phyloP scores from a whole-genome alignment of 2,888 invertebrate species.

The Hydrotaea cyrtoneurina region DNA sequence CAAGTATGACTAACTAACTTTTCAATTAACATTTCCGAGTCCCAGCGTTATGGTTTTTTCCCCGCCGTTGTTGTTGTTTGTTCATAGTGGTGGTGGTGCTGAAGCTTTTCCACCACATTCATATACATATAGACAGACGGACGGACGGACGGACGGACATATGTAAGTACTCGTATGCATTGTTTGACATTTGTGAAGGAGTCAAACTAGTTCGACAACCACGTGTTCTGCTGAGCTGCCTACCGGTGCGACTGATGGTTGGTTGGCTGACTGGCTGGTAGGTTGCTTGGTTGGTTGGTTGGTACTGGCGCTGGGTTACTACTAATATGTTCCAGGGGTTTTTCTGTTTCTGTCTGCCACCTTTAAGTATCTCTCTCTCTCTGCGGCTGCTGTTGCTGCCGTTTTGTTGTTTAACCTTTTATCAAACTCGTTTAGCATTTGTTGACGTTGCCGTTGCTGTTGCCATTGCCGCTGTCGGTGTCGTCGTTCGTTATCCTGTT shows the following conservation, averaged over 20 bases:
- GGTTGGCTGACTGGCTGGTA: background rate
- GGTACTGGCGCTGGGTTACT: conserved; percentile 1
- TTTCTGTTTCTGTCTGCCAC: conserved; percentile 23
- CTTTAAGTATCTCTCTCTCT: conserved; percentile 24
- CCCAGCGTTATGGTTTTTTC: conserved; percentile 38
- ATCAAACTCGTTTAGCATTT: conserved; percentile 47
- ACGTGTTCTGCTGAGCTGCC: conserved; percentile 70
- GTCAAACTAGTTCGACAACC: conserved; percentile 79
- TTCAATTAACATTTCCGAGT: conserved; percentile 57
- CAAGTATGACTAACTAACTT: background rate
- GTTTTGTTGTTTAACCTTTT: conserved; percentile 39
- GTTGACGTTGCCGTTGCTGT: background rate
- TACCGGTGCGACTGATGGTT: conserved; percentile 15
- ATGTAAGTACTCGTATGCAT: conserved; percentile 37
- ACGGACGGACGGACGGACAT: conserved; percentile 42
- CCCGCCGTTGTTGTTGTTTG: background rate
- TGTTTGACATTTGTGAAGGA: conserved; percentile 78
- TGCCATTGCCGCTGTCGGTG: background rate
- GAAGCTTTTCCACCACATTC: background rate
- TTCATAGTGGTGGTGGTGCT: conserved; percentile 55
- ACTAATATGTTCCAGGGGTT: conserved; percentile 49
- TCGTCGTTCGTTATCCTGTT: conserved; percentile 51
- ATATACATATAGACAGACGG: conserved; percentile 9
- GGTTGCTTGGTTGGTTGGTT: background rate
- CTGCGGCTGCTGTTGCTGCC: conserved; percentile 10